These are phyloP conservation scores for Zoanthus gigantus DNA, from an alignment of 92 coral and sea anemone species.

Conservation along the genomic window DNA sequence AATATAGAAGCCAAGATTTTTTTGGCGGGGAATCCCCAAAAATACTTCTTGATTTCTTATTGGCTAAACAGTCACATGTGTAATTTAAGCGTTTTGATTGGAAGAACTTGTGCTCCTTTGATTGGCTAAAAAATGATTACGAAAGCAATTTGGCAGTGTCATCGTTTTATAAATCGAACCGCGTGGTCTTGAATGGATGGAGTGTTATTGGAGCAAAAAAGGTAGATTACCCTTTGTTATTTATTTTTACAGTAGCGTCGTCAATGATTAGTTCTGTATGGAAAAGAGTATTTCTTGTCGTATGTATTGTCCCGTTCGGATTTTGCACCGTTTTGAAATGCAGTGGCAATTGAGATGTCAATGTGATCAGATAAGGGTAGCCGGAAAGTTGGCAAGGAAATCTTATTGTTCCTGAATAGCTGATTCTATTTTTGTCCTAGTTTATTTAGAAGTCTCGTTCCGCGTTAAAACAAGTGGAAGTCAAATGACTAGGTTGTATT, in stretches of 20 bases:
- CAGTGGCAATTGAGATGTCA: slow-evolving; percentile 12
- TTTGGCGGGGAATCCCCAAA: slow-evolving; percentile 41
- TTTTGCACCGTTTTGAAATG: slow-evolving; percentile 1
- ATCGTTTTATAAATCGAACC: slow-evolving; percentile 6
- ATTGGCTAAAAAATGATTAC: not conserved
- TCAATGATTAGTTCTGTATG: not conserved
- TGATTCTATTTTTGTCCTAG: slow-evolving; percentile 8
- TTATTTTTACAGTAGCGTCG: no score
- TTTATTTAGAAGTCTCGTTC: not conserved
- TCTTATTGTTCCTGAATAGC: slow-evolving; percentile 24
- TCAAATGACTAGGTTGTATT: not conserved
- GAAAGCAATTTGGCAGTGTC: slow-evolving; percentile 38
- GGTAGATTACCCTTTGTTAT: not conserved
- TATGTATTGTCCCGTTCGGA: not conserved
- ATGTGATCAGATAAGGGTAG: not conserved
- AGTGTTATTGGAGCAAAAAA: not conserved
- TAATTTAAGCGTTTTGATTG: not conserved
- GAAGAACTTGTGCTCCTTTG: not conserved
- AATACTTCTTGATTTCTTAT: not conserved
- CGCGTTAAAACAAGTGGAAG: not conserved
- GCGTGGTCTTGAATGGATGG: slow-evolving; percentile 18
- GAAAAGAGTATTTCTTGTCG: no score
- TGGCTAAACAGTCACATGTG: slow-evolving; percentile 19
- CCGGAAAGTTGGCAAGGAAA: slow-evolving; percentile 34
- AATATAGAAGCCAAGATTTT: not conserved